Base-by-base conservation (phyloP, 2,797 vertebrate genomes). In the Rhinella marina region DNA sequence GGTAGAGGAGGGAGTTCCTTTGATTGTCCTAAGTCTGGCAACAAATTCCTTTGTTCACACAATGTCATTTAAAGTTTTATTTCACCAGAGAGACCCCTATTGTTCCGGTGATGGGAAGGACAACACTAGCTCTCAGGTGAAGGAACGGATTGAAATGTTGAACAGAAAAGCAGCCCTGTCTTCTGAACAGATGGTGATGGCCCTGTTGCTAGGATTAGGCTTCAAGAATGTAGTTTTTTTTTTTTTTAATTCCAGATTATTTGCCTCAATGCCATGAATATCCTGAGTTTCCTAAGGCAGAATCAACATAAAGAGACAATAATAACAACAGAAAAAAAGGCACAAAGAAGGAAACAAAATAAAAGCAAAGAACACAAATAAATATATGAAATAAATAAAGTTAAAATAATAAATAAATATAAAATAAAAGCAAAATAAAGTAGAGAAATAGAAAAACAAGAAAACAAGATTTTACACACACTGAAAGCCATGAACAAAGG, bases 131-230 rank as follows among this genome's bases (percentile, higher is more conserved):
- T 92, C 93, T 95, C 95, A 97, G 96, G 97, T 97, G 96, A 97
- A 96, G 95, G 96, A 95, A 92, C 92, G 95, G 70, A 91, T 86
- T 93, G 95, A 95, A 94, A 94, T 92, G 93, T 91, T 90, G 88
- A 29, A 88, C 92, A 96, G 94, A 95, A 96, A 94, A 93, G 94
- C 94, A 93, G 93, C 93, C 93, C 94, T 93, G 94, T 95, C 95
- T 92, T 95, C 94, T 91, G 95, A 96, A 96, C 96, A 96, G 96
- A 98, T 97, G 96, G 96, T 95, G 96, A 97, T 95, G 96, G 94
- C 94, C 92, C 95, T 95, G 96, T 97, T 97, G 96, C 96, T 96
- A 96, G 96, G 96, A 95, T 96, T 92, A 95, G 95, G 94, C 93
- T 95, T 95, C 94, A 96, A 96, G 96, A 96, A 97, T 97, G 94